Evolutionary conservation across 92 coral and sea anemone species (phyloP), one percentile per base, ranked within the genome.

Genomic region (Hydrozoanthus gracilis): DNA sequence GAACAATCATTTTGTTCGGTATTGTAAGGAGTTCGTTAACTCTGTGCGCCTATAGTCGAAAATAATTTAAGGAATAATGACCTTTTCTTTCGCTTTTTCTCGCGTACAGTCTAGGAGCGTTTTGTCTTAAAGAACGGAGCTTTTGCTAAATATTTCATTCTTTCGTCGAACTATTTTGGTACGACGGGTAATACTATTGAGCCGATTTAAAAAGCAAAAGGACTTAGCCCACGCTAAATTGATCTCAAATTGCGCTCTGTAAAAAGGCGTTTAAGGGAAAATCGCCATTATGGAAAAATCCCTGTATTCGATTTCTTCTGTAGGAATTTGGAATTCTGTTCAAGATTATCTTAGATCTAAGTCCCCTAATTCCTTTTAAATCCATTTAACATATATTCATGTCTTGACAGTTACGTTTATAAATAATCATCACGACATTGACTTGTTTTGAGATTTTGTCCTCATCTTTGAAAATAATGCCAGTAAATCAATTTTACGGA

Each of bases 121-220:
- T n/a, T 64, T 15, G 17, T 13, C 12, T 61, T 16, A 0, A 15
- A 64, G 15, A 54, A 15, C n/a, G 27, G 6, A 64, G 6, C 70
- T 64, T n/a, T n/a, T 5, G 12, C 5, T 11, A 61, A 61, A 11
- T 10, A 45, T 47, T 14, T 71, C 45, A 4, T 7, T 4, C 50
- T 47, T 14, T 8, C 10, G 16, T 74, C 11, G 16, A 15, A n/a
- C 55, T 0, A 7, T 3, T 74, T n/a, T 51, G 15, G 50, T 4
- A 14, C 20, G 60, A 6, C 79, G 62, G 79, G 79, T 74, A 74
- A 46, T 16, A 49, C 15, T 45, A 49, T 16, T 74, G 61, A 74
- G 12, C 55, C 61, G 79, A 49, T 50, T 50, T 15, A n/a, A 74
- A 6, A n/a, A 5, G 0, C 18, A 35, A 64, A 20, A 58, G 4